Conservation (phyloP, 64 coral and sea anemone genomes). For the Porites australiensis region DNA sequence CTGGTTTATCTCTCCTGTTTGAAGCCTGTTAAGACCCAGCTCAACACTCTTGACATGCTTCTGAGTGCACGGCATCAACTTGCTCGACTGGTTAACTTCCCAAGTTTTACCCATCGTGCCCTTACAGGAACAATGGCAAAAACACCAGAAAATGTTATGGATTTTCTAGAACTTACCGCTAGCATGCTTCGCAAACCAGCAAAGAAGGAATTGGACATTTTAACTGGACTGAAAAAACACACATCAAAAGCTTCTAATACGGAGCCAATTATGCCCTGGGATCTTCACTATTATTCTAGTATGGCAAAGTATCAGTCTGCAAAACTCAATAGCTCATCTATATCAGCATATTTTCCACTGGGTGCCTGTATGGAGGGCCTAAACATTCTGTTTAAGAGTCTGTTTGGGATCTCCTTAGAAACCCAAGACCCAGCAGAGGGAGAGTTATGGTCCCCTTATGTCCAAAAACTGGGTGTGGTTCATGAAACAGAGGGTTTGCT, state of each 20-base stretch:
- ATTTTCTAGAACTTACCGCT: slow-evolving; percentile 77
- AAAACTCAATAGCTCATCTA: slow-evolving; percentile 67
- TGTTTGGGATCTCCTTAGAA: slow-evolving; percentile 86
- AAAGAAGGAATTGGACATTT: slow-evolving; percentile 74
- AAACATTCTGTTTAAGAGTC: slow-evolving; percentile 78
- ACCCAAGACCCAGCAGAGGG: slow-evolving; percentile 81
- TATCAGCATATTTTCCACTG: slow-evolving; percentile 92
- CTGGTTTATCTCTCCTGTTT: slow-evolving; percentile 78
- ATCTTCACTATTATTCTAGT: slow-evolving; percentile 89
- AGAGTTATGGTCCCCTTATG: slow-evolving; percentile 90
- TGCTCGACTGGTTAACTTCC: slow-evolving; percentile 86
- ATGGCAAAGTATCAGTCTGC: slow-evolving; percentile 81
- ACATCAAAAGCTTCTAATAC: slow-evolving; percentile 19
- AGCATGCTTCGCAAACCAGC: slow-evolving; percentile 82
- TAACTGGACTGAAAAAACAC: slow-evolving; percentile 77
- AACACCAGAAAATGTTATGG: slow-evolving; percentile 85
- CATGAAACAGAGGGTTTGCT: slow-evolving; percentile 91
- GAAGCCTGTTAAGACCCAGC: slow-evolving; percentile 65
- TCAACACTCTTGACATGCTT: slow-evolving; percentile 69
- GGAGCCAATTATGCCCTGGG: slow-evolving; percentile 89
- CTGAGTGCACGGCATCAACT: slow-evolving; percentile 74
- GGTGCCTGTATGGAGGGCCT: slow-evolving; percentile 97
- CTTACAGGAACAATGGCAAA: slow-evolving; percentile 96
- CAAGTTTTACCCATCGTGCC: slow-evolving; percentile 81
- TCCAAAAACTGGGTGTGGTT: slow-evolving; percentile 90